A percentile compares a stretch with the other conserved stretches of the same genome.
Conservation (phyloP, 30 jellyfish, hydroid and myxozoan genomes). For the Clytia hemisphaerica region DNA sequence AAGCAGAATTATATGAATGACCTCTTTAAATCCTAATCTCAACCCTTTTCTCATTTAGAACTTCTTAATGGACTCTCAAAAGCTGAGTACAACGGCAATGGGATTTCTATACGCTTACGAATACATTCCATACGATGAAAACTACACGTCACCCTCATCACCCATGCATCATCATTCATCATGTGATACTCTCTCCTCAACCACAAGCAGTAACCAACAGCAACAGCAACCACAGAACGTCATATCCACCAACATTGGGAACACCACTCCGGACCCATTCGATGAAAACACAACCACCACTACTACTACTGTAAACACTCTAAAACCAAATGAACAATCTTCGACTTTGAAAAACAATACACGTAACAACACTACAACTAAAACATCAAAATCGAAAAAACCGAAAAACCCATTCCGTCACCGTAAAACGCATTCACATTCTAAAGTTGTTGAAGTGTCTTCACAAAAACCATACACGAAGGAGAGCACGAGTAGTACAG, state of each 20-base stretch:
- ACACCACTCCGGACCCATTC: no score
- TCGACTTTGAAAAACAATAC: background rate
- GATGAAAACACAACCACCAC: no score
- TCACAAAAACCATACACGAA: background rate
- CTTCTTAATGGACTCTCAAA: constrained; percentile 35
- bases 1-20: no score
- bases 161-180: no score
- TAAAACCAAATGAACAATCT: background rate
- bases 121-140: no score
- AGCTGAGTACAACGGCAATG: constrained; percentile 38
- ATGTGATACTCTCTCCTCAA: no score
- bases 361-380: background rate
- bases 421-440: background rate
- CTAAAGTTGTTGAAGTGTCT: background rate
- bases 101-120: constrained; percentile 69
- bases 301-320: background rate
- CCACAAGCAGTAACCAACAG: no score
- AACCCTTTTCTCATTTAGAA: constrained; percentile 5
- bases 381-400: background rate
- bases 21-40: background rate
- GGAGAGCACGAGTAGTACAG: background rate
- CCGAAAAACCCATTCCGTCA: background rate
- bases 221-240: no score
- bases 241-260: no score
- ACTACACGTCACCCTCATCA: no score